Evolutionary conservation across 2,797 vertebrate genomes (phyloP).

Genomic region (Cheirogaleus major): DNA sequence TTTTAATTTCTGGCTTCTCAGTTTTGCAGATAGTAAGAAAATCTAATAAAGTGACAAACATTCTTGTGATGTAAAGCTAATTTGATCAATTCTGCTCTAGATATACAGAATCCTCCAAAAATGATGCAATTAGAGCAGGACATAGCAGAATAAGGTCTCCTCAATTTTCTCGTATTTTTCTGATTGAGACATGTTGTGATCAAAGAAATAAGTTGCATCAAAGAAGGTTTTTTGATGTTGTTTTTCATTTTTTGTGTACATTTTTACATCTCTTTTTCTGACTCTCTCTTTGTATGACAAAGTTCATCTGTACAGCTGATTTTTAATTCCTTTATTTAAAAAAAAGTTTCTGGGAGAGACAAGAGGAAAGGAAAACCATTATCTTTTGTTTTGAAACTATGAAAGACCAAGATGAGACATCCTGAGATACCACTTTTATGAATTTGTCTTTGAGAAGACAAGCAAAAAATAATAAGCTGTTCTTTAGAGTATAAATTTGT

Average conservation of each 20-base stretch:
- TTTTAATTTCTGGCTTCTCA: not conserved
- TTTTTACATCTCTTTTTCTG: slow-evolving; percentile 7
- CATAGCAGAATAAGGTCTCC: not conserved
- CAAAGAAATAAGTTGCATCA: accelerated
- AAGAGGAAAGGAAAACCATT: not conserved
- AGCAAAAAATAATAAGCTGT: slow-evolving; percentile 39
- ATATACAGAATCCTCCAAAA: slow-evolving; percentile 14
- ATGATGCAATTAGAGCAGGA: slow-evolving; percentile 5
- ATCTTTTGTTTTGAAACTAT: slow-evolving; percentile 47
- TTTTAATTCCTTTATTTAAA: not conserved
- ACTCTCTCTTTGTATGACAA: slow-evolving; percentile 17
- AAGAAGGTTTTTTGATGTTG: not conserved
- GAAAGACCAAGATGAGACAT: slow-evolving; percentile 55
- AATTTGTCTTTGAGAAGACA: slow-evolving; percentile 50
- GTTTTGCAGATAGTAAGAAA: slow-evolving; percentile 11
- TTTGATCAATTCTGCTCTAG: not conserved
- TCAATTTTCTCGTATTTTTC: not conserved
- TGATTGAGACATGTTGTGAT: not conserved
- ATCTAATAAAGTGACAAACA: slow-evolving; percentile 27
- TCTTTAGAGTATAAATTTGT: slow-evolving; percentile 29
- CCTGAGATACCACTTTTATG: slow-evolving; percentile 41
- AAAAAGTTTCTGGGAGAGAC: not conserved
- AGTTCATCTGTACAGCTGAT: not conserved
- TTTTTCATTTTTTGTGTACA: not conserved
- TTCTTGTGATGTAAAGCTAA: not conserved